Conservation (phyloP, 2,888 invertebrate genomes). For the Seira musarum region DNA sequence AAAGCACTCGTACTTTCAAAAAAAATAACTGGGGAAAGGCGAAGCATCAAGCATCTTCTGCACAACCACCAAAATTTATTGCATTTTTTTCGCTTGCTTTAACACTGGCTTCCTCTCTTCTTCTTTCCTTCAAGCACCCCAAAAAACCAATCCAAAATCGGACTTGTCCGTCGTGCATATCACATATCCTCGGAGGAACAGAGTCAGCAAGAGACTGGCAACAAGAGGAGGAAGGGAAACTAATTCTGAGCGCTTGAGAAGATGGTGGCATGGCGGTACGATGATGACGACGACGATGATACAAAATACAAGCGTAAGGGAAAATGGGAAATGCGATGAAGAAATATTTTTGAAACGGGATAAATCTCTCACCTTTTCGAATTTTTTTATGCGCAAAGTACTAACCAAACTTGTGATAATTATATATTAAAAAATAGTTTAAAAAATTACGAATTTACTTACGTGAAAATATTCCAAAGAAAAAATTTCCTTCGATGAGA, state of each 20-base stretch:
- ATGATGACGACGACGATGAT: background rate
- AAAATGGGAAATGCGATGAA: no score
- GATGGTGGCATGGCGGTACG: no score
- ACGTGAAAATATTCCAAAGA: constrained; percentile 23
- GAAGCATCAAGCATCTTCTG: no score
- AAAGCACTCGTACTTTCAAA: no score
- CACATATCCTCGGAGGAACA: constrained; percentile 32
- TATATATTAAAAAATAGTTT: constrained; percentile 32
- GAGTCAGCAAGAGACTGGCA: constrained; percentile 29
- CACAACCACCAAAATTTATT: no score
- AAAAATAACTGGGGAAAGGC: no score
- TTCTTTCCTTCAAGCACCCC: no score
- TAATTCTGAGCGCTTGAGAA: no score
- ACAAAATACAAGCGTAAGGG: background rate
- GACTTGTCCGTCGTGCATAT: constrained; percentile 40
- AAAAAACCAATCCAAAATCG: constrained; percentile 44
- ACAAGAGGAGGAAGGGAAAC: background rate
- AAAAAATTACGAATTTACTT: constrained; percentile 35
- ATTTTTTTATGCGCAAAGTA: constrained; percentile 22
- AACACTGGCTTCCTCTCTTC: no score
- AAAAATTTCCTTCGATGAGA: constrained; percentile 11
- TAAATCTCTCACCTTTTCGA: constrained; percentile 13
- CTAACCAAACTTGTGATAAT: background rate
- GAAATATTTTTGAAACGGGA: no score
- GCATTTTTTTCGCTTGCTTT: no score